Percentiles rank a stretch among this genome's conserved stretches.
These are phyloP conservation scores for Hermodice carunculata DNA, from an alignment of 2,888 invertebrate species.

Conservation along the genomic window DNA sequence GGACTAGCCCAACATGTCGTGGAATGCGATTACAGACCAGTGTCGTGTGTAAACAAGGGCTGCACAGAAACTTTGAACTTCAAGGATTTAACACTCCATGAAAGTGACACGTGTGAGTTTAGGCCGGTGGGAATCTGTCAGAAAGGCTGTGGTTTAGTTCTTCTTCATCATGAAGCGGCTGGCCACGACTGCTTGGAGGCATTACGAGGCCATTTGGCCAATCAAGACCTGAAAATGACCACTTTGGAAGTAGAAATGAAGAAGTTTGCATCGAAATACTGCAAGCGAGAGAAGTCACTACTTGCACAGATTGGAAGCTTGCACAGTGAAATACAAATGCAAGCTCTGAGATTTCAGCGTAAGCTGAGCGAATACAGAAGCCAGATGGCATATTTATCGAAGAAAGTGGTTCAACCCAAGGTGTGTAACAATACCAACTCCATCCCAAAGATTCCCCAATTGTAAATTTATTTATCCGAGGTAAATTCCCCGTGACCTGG, in stretches of 20 bases:
- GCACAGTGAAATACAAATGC: constrained; percentile 46
- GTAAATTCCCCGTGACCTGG: too few species aligned
- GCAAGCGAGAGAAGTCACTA: constrained; percentile 47
- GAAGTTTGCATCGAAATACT: constrained; percentile 36
- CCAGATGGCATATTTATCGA: constrained; percentile 32
- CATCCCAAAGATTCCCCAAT: too few species aligned
- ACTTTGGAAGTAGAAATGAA: constrained; percentile 39
- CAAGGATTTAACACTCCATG: constrained; percentile 44
- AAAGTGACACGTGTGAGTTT: constrained; percentile 44
- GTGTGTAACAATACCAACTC: too few species aligned
- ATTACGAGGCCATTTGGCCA: constrained; percentile 41
- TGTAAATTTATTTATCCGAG: too few species aligned
- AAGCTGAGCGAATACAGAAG: constrained; percentile 38
- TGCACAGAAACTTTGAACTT: constrained; percentile 41
- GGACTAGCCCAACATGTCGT: constrained; percentile 46
- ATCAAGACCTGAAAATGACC: constrained; percentile 44
- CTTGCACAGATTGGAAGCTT: constrained; percentile 45
- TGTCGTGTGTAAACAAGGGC: constrained; percentile 47
- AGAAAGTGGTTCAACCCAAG: constrained; percentile 31
- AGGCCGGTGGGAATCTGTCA: constrained; percentile 51
- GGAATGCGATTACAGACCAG: constrained; percentile 46
- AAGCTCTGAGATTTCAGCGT: constrained; percentile 47
- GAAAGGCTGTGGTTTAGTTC: constrained; percentile 49
- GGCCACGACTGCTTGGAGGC: constrained; percentile 50
- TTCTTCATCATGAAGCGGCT: constrained; percentile 36